Conservation (phyloP, 2,113 vertebrate genomes). For the Fulmarus glacialis region DNA sequence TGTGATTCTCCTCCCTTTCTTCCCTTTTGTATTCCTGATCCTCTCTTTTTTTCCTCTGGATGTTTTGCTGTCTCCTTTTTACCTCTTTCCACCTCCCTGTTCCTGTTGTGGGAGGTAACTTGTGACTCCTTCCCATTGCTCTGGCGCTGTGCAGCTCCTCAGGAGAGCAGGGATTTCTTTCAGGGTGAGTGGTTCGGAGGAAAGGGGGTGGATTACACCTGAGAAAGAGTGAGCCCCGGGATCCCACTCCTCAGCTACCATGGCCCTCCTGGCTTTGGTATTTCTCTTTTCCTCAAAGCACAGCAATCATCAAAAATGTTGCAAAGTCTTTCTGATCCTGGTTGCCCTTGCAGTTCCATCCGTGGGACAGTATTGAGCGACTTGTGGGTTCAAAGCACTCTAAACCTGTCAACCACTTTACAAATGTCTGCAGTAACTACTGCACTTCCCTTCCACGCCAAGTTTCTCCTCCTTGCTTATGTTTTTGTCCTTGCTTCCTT, state of each 20-base stretch:
- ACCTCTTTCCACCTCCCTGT: neutral
- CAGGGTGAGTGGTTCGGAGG: neutral
- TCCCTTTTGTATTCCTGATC: neutral
- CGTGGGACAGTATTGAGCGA: fast-evolving
- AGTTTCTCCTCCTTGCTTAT: neutral
- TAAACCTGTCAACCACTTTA: neutral
- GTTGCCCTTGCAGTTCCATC: neutral
- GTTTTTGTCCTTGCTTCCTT: neutral
- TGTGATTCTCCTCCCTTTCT: neutral
- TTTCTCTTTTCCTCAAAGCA: neutral
- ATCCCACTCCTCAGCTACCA: neutral
- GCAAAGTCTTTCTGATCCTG: neutral
- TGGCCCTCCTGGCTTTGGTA: neutral
- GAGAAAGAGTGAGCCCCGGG: neutral
- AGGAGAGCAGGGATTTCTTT: neutral
- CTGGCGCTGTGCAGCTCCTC: neutral
- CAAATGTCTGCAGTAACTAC: neutral
- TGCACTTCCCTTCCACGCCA: neutral
- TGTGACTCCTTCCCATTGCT: neutral
- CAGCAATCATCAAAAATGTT: neutral
- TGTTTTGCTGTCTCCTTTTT: neutral
- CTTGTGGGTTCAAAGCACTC: neutral
- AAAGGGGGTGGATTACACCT: neutral
- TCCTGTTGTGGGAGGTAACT: neutral
- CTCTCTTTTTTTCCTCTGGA: neutral